These are phyloP conservation scores for Psilanteris sp. DNA, from an alignment of 1,140 invertebrate species.

Conservation along the genomic window DNA sequence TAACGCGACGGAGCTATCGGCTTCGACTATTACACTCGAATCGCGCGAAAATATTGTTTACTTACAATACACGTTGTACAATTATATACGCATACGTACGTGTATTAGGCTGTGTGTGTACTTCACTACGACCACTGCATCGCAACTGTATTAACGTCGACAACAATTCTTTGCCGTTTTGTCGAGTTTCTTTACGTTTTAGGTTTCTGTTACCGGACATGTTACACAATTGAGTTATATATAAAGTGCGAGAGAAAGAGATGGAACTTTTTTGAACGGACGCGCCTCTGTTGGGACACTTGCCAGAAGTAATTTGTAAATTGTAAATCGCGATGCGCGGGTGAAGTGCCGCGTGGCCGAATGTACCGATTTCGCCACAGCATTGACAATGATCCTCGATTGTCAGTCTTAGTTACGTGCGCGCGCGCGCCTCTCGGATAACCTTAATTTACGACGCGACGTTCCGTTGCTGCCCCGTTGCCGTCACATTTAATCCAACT, in stretches of 20 bases:
- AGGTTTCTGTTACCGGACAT: slow-evolving; percentile 5
- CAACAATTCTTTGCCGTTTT: too few relatives aligned
- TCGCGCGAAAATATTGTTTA: too few relatives aligned
- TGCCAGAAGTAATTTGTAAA: slow-evolving; percentile 71
- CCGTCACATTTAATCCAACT: neutral
- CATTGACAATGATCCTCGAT: slow-evolving; percentile 70
- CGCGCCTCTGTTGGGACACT: slow-evolving; percentile 49
- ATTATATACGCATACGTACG: too few relatives aligned
- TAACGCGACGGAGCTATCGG: too few relatives aligned
- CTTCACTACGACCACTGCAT: too few relatives aligned
- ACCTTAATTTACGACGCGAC: slow-evolving; percentile 29
- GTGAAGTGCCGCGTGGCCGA: slow-evolving; percentile 18
- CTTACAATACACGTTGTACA: too few relatives aligned
- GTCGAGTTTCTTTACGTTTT: too few relatives aligned
- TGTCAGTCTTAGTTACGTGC: slow-evolving; percentile 44
- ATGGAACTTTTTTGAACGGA: slow-evolving; percentile 23
- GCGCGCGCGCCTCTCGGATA: neutral
- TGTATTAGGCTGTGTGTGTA: too few relatives aligned
- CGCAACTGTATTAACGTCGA: too few relatives aligned
- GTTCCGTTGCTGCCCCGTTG: slow-evolving; percentile 5
- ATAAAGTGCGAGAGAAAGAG: too few relatives aligned
- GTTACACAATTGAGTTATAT: slow-evolving; percentile 44
- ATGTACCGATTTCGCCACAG: slow-evolving; percentile 58
- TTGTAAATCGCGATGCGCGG: slow-evolving; percentile 67
- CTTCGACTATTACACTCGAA: too few relatives aligned